Evolutionary conservation across 2,888 invertebrate species (phyloP), one percentile per base, ranked within the genome.

Genomic region (Trachelus iudaicus): DNA sequence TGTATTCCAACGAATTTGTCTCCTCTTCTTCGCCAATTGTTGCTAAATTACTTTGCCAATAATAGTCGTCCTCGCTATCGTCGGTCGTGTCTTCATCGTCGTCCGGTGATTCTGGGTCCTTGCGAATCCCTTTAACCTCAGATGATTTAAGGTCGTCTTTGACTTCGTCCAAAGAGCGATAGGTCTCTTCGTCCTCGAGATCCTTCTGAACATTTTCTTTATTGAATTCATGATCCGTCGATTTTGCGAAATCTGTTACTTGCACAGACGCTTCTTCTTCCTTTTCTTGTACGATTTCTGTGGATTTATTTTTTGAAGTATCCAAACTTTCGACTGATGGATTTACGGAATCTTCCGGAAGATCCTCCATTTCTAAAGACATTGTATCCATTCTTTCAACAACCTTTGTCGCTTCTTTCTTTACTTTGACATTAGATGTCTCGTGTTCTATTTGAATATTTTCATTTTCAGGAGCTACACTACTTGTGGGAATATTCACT

Each of bases 1-100:
- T 82, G 78, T 90, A 90, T 82, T 90, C 90, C 83, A 90, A 84
- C 33, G 90, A 90, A 75, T 89, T 88, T 11, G 83, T 89, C 80
- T 95, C 95, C 85, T 95, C 95, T 82, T 94, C 93, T 90, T 95
- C 95, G 31, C 95, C 95, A 83, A 95, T 95, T 34, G 95, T 95
- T 75, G 95, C 95, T 75, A 95, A 92, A 81, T 90, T 90, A 76
- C 89, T 90, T 75, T 90, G 90, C 90, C 90, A 90, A 75, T 90
- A 90, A 79, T 90, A 90, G 83, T 90, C 89, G 12, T 92, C 88
- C 78, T 87, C 88, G 81, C 88, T 90, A 15, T 92, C 90, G 15
- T 89, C 88, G 76, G 86, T 93, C 92, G 94, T 85, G 90, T 93
- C 89, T 92, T 93, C 90, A 92, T 93, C 71, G 92, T 93, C 76